phyloP scores from a whole-genome alignment of 2,113 vertebrate species.

The Chiloscyllium plagiosum region DNA sequence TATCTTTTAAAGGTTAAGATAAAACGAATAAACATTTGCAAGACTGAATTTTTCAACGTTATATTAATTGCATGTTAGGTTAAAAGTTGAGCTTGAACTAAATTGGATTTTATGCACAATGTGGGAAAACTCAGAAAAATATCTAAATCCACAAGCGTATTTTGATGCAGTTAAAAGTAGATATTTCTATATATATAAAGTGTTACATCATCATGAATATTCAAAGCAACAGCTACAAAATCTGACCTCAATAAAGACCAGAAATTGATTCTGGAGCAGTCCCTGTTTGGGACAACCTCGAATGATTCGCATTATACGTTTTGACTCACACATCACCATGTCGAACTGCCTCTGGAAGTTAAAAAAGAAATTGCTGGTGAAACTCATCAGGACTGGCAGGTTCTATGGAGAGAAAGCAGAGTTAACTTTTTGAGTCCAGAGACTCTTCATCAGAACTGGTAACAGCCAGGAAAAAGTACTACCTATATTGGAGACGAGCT shows the following conservation, averaged over 20 bases:
- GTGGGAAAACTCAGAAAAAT: background rate
- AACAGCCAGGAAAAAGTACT: too few species aligned
- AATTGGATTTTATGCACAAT: background rate
- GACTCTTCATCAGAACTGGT: too few species aligned
- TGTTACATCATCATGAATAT: background rate
- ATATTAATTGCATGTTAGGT: background rate
- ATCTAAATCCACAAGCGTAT: background rate
- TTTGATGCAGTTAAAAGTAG: background rate
- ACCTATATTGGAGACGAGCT: too few species aligned
- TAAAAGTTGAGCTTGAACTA: background rate
- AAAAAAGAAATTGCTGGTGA: too few species aligned
- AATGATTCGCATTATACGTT: background rate
- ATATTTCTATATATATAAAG: background rate
- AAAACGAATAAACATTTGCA: background rate
- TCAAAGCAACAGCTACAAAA: background rate
- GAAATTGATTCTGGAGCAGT: background rate
- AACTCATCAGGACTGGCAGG: too few species aligned
- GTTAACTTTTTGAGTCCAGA: too few species aligned
- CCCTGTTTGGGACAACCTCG: background rate
- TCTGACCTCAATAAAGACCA: background rate
- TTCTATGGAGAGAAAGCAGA: too few species aligned
- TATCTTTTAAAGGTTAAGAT: constrained; percentile 9
- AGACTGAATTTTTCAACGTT: background rate
- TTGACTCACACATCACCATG: background rate
- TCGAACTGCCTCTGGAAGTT: background rate